phyloP scores from a whole-genome alignment of 2,113 vertebrate genomes.

The Clarias gariepinus region DNA sequence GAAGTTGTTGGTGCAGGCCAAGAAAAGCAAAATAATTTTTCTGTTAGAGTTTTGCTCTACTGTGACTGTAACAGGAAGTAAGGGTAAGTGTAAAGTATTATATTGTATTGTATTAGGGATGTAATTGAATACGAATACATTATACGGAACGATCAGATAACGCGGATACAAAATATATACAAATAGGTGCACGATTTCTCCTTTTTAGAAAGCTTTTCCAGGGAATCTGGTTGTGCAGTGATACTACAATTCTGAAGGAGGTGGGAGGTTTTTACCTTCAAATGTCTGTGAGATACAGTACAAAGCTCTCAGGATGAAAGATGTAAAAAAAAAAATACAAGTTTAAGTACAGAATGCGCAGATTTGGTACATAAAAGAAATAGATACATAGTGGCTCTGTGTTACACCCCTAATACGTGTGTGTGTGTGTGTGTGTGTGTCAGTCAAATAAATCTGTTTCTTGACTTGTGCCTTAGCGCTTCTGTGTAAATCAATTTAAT shows the following conservation, averaged over 20 bases:
- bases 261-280: background rate
- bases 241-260: background rate
- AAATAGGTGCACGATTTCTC: background rate
- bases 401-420: background rate
- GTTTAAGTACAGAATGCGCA: background rate
- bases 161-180: background rate
- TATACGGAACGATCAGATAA: background rate
- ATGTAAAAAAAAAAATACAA: too few relatives aligned
- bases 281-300: background rate
- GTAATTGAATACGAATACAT: background rate
- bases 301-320: background rate
- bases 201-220: background rate
- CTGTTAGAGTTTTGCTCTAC: background rate
- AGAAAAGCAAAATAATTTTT: constrained; percentile 11
- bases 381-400: background rate
- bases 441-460: background rate
- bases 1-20: background rate
- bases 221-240: background rate
- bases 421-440: background rate
- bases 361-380: background rate
- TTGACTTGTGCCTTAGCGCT: background rate
- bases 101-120: background rate
- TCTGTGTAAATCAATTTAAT: background rate
- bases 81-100: background rate
- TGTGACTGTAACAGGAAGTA: constrained; percentile 3